phyloP scores from a whole-genome alignment of 1,140 invertebrate species.

The Pachypsylla venusta region DNA sequence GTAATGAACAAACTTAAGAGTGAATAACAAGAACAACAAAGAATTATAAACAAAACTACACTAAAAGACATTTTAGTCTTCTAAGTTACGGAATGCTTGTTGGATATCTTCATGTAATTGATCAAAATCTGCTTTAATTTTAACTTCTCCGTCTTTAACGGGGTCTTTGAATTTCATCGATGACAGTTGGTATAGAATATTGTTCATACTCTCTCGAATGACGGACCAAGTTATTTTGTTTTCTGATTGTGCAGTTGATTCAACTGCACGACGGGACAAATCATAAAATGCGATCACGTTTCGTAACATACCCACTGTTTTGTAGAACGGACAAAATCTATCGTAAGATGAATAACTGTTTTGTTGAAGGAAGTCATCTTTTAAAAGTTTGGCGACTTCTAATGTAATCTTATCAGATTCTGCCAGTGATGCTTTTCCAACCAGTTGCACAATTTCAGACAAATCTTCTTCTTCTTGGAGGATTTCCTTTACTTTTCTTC shows the following conservation, averaged over 20 bases:
- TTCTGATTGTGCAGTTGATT: slow-evolving; percentile 94
- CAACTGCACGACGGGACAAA: slow-evolving; percentile 91
- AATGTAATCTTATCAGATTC: slow-evolving; percentile 99
- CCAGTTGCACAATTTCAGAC: slow-evolving; percentile 98
- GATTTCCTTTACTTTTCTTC: slow-evolving; percentile 91
- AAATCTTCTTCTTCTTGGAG: slow-evolving; percentile 99
- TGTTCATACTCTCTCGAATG: slow-evolving; percentile 91
- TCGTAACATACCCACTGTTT: slow-evolving; percentile 95
- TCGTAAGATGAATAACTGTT: slow-evolving; percentile 94
- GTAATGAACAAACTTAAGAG: background rate
- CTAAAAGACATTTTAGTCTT: slow-evolving; percentile 57
- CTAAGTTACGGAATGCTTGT: slow-evolving; percentile 94
- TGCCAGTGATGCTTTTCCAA: slow-evolving; percentile 96
- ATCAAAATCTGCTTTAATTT: slow-evolving; percentile 94
- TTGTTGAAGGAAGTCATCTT: slow-evolving; percentile 99
- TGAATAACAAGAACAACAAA: slow-evolving; percentile 3
- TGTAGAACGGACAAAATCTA: slow-evolving; percentile 99
- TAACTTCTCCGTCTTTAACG: slow-evolving; percentile 90
- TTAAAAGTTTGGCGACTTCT: slow-evolving; percentile 94
- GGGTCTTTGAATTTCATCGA: slow-evolving; percentile 99
- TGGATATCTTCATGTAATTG: slow-evolving; percentile 89
- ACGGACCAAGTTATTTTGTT: slow-evolving; percentile 98
- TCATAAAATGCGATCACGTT: slow-evolving; percentile 99
- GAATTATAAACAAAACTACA: slow-evolving; percentile 7
- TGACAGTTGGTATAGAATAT: slow-evolving; percentile 91